phyloP scores from a whole-genome alignment of 2,888 invertebrate genomes.

The Muschampia plurimacula region DNA sequence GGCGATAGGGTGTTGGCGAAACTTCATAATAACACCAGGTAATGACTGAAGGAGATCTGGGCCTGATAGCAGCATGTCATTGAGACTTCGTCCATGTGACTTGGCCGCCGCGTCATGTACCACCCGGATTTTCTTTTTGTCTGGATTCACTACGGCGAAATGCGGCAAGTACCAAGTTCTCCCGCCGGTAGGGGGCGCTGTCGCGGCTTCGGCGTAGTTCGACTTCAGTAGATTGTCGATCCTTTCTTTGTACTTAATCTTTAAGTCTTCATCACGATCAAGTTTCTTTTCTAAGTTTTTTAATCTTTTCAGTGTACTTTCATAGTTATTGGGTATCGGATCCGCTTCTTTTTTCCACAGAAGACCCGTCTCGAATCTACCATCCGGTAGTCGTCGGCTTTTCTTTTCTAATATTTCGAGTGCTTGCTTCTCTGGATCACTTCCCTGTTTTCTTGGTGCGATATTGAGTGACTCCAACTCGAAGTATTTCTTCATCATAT shows the following conservation, averaged over 20 bases:
- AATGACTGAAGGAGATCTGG: constrained; percentile 46
- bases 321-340: background rate
- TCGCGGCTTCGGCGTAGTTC: constrained; percentile 33
- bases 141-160: constrained; percentile 44
- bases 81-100: constrained; percentile 34
- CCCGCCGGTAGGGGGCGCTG: background rate
- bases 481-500: constrained; percentile 3
- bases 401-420: background rate
- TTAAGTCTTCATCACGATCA: background rate
- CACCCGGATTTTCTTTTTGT: constrained; percentile 34
- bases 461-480: background rate
- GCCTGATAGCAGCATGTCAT: constrained; percentile 42
- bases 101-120: constrained; percentile 44
- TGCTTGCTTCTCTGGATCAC: constrained; percentile 5
- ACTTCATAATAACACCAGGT: constrained; percentile 45
- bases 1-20: constrained; percentile 41
- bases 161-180: constrained; percentile 43
- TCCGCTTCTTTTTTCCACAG: background rate
- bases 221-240: constrained; percentile 5
- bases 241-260: background rate
- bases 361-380: constrained; percentile 1
- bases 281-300: background rate
- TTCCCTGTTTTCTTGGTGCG: background rate
- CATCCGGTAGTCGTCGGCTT: background rate
- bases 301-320: background rate